Conservation (phyloP, 2,797 vertebrate species). For the Sparidentex hasta region DNA sequence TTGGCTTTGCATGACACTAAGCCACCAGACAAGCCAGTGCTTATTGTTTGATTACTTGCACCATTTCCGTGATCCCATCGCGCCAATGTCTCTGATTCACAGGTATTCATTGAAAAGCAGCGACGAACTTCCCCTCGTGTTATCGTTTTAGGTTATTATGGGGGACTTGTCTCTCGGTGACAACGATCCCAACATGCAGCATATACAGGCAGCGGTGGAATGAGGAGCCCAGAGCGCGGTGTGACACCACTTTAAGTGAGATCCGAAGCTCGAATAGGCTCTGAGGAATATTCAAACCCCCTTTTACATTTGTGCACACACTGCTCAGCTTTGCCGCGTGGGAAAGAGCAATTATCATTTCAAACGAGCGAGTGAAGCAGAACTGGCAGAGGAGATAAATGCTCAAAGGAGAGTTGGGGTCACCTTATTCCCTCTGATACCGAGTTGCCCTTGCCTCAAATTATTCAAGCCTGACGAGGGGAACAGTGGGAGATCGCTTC, state of each 20-base stretch:
- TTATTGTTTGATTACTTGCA: constrained; percentile 43
- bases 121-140: constrained; percentile 2
- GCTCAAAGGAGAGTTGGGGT: constrained; percentile 76
- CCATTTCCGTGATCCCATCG: constrained; percentile 25
- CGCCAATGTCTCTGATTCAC: constrained; percentile 3
- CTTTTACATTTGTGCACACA: constrained; percentile 69
- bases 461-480: constrained; percentile 71
- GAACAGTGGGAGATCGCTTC: constrained; percentile 70
- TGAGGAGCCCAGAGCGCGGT: constrained; percentile 23
- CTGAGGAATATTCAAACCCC: constrained; percentile 59
- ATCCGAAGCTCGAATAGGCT: constrained; percentile 50
- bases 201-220: constrained; percentile 21
- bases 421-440: constrained; percentile 79
- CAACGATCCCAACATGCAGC: constrained; percentile 9
- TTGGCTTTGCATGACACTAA: constrained; percentile 47
- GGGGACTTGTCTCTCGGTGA: constrained; percentile 5
- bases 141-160: constrained; percentile 4
- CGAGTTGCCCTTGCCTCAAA: constrained; percentile 71
- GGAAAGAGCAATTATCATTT: constrained; percentile 80
- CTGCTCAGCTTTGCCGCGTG: constrained; percentile 60
- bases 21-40: constrained; percentile 30
- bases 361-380: constrained; percentile 78
- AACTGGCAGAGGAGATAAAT: constrained; percentile 81
- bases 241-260: constrained; percentile 36
- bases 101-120: constrained; percentile 49